Percentiles rank a stretch among this genome's conserved stretches.
phyloP scores from a whole-genome alignment of 2,888 invertebrate species.

The Ganaspis brasiliensis region DNA sequence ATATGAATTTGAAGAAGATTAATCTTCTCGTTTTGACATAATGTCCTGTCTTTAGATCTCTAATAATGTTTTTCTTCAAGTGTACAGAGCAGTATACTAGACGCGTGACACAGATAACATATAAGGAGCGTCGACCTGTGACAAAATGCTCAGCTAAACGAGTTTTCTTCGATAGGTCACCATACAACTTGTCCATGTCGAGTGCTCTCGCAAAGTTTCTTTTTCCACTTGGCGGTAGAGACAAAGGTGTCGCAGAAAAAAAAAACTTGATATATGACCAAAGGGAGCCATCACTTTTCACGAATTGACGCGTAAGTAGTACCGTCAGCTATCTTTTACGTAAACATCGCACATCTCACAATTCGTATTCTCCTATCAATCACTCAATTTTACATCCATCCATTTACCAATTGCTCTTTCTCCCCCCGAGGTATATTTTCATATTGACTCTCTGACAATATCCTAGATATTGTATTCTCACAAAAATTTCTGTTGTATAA shows the following conservation, averaged over 20 bases:
- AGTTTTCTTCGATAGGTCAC: constrained; percentile 35
- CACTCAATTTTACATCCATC: no score
- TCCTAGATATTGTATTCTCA: no score
- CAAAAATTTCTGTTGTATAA: no score
- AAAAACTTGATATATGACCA: constrained; percentile 30
- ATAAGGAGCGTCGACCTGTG: constrained; percentile 41
- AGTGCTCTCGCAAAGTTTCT: constrained; percentile 31
- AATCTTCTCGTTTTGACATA: neutral
- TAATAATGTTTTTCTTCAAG: neutral
- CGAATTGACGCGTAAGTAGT: constrained; percentile 23
- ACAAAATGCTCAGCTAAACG: constrained; percentile 30
- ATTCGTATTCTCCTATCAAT: no score
- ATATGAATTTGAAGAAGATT: no score
- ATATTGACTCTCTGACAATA: no score
- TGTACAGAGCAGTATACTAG: neutral
- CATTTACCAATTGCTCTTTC: no score
- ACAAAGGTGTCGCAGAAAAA: constrained; percentile 22
- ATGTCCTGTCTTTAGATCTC: constrained; percentile 1
- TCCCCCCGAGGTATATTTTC: no score
- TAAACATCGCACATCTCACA: constrained; percentile 5
- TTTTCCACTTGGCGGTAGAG: neutral
- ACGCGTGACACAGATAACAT: constrained; percentile 33
- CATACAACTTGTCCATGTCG: constrained; percentile 36
- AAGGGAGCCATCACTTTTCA: constrained; percentile 12
- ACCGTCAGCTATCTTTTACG: constrained; percentile 5